Base-by-base conservation (phyloP, 2,888 invertebrate genomes). In the Cheilosia vulpina region DNA sequence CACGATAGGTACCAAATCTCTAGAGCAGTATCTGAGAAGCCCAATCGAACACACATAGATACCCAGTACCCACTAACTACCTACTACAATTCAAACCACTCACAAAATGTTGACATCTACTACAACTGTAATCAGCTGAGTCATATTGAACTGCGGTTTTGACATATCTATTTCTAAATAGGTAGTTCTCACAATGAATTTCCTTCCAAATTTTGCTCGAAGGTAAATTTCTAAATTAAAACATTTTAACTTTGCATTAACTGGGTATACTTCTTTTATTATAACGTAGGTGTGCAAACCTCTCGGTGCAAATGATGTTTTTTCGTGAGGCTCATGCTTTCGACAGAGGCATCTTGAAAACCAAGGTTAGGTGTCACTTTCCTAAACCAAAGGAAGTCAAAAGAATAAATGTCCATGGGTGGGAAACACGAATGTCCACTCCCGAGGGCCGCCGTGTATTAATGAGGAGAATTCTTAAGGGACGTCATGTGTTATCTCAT, bases 381-480 rank as follows among this genome's bases (percentile, higher is more conserved):
- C 96, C 96, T 0, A 93, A 95, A 55, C 95, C 97, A 0, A 95
- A 94, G 66, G 97, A 97, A 93, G 93, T 94, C 0, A 94, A 93
- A 89, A 93, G 97, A 88, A 93, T 96, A 1, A 94, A 94, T 50
- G 93, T 94, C 9, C 96, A 96, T 87, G 96, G 97, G 0, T 97
- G 94, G 94, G 92, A 93, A 6, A 91, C 93, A 0, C 94, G 96
- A 81, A 95, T 97, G 93, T 94, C 95, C 0, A 96, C 96, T 0
- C 93, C 93, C 0, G 93, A 90, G 55, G 97, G 97, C 4, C 93
- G 96, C n/a, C 94, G 93, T 89, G 91, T 95, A 31, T 91, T 97
- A 15, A 96, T 96, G 96, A 93, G 96, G 88, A 93, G 96, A 88
- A 93, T 97, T 87, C 92, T 97, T 2, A 96, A 96, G 92, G 96